phyloP scores from a whole-genome alignment of 2,113 vertebrate species.

The Orientallactaga bullata region DNA sequence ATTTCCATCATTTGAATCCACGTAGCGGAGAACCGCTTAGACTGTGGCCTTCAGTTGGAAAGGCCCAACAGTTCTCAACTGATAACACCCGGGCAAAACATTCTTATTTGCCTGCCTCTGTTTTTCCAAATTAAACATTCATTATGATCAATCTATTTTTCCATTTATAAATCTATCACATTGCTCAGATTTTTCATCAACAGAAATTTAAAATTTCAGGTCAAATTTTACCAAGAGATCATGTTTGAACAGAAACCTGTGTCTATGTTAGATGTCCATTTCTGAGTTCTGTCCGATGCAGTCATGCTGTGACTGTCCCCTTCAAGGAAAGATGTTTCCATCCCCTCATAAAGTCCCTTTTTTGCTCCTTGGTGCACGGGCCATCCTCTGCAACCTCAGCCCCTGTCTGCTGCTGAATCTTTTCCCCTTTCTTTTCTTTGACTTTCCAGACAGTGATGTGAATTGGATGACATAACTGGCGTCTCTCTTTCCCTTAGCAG shows the following conservation, averaged over 20 bases:
- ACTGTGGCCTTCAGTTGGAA: neutral
- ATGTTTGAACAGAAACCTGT: neutral
- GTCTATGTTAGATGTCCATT: neutral
- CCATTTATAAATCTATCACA: neutral
- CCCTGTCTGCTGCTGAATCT: neutral
- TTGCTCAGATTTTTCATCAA: neutral
- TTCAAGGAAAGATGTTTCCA: neutral
- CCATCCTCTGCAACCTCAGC: too few relatives aligned
- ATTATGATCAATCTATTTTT: neutral
- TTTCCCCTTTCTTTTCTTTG: neutral
- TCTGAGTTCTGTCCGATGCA: neutral
- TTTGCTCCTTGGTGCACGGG: neutral
- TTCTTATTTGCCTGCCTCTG: constrained; percentile 35
- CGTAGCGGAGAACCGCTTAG: neutral
- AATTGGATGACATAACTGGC: neutral
- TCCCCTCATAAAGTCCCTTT: neutral
- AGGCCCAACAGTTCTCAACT: neutral
- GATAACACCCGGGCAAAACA: neutral
- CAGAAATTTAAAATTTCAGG: neutral
- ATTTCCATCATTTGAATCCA: constrained; percentile 44
- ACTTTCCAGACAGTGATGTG: neutral
- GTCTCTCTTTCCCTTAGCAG: neutral
- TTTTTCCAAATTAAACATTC: constrained; percentile 23
- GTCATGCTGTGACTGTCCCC: too few relatives aligned
- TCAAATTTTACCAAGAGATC: neutral